Evolutionary conservation across 2,888 invertebrate species (phyloP), one percentile per base, ranked within the genome.

Genomic region (Candidula unifasciata): DNA sequence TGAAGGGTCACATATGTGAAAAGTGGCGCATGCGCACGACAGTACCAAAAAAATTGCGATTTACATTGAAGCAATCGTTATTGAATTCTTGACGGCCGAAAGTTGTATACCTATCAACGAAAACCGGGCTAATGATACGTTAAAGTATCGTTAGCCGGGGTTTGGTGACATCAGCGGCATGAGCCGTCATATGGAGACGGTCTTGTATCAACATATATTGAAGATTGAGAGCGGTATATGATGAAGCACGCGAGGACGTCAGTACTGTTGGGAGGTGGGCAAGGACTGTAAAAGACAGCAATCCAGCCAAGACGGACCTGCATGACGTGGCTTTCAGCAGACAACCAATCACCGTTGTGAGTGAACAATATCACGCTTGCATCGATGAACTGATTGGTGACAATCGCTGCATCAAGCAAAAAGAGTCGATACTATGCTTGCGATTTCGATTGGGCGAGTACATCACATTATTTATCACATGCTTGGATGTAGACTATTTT

Each of bases 321-420:
- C n/a, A 80, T 54, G 30, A 69, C n/a, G 3, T 37, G 37, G 3
- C 44, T 13, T 66, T 13, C 33, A 60, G 35, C n/a, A 27, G 37
- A 69, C 35, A 21, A 8, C 21, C 35, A 35, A 79, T 35, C 69
- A n/a, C 27, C 35, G 30, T 6, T 27, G 37, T 66, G 33, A 37
- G 3, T 76, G 76, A 2, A 76, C 76, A 54, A n/a, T n/a, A 73
- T 27, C 71, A 73, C 24, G 71, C 37, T 44, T 44, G 37, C n/a
- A 33, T 30, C 6, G 33, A 76, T 5, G 76, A 76, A 57, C 76
- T 57, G 57, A 57, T 76, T 54, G 27, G 76, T 52, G 71, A 3
- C 27, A 71, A 71, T 71, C 71, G 33, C 24, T 24, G 71, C 24
- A 18, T 30, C 76, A 27, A 76, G 13, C 30, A 76, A 21, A 57